Evolutionary conservation across 2,797 vertebrate species (phyloP).

Genomic region (Podarcis lilfordi): DNA sequence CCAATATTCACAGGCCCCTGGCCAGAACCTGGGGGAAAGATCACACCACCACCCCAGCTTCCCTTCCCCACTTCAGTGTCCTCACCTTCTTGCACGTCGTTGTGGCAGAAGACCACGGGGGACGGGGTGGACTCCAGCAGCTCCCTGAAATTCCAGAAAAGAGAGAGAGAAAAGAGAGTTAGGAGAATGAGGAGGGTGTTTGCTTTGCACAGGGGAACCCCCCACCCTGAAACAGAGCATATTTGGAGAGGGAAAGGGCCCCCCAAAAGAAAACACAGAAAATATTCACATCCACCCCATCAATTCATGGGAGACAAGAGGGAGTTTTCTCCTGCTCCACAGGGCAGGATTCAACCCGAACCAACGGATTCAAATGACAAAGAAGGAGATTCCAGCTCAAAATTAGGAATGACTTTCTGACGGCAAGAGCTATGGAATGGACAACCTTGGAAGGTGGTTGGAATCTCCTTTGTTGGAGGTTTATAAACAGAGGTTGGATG

Average conservation of each 20-base stretch:
- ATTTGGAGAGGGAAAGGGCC: background rate
- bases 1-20: background rate
- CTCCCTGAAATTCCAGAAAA: conserved; percentile 68
- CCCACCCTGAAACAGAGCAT: background rate
- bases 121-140: conserved; percentile 87
- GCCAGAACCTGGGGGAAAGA: background rate
- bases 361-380: too few species aligned
- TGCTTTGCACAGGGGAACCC: too few species aligned
- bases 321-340: background rate
- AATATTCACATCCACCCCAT: background rate
- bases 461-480: too few species aligned
- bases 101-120: conserved; percentile 95
- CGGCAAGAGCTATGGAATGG: too few species aligned
- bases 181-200: too few species aligned
- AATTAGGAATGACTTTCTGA: too few species aligned
- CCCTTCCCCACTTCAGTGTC: background rate
- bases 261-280: background rate
- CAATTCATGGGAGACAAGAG: background rate
- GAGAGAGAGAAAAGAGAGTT: background rate
- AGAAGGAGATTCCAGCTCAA: too few species aligned
- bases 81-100: conserved; percentile 95
- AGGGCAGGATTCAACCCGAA: too few species aligned
- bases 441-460: too few species aligned
- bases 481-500: too few species aligned
- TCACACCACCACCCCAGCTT: background rate